Percentiles rank a stretch among this genome's conserved stretches.
Conservation (phyloP, 2,113 vertebrate species). For the Illadopsis cleaveri region DNA sequence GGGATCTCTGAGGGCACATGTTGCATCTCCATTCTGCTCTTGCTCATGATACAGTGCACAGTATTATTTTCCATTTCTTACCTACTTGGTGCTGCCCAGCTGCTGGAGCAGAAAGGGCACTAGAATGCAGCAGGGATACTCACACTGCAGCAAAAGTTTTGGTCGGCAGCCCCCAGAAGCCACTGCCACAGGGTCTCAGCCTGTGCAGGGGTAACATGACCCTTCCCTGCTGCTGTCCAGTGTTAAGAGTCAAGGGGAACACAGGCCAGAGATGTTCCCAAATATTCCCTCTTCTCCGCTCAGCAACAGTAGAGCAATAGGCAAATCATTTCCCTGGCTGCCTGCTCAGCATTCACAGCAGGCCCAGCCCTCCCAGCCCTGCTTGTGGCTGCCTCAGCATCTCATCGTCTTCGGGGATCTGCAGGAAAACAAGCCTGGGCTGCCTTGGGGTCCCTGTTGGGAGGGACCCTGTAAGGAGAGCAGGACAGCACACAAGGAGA, state of each 20-base stretch:
- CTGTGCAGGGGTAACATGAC: background rate
- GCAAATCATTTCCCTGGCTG: background rate
- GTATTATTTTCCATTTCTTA: background rate
- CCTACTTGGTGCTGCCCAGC: background rate
- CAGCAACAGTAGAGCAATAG: background rate
- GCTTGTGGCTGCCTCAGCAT: background rate
- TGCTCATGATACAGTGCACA: background rate
- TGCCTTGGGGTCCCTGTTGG: background rate
- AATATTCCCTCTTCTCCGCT: background rate
- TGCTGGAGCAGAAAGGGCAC: background rate
- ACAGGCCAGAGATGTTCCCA: background rate
- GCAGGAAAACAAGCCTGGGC: background rate
- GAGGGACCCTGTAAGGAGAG: background rate
- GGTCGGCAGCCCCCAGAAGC: background rate
- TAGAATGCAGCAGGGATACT: background rate
- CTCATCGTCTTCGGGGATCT: background rate
- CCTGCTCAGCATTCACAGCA: background rate
- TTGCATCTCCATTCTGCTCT: background rate
- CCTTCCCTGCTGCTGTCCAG: background rate
- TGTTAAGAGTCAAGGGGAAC: rapidly evolving
- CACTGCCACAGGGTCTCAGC: rapidly evolving
- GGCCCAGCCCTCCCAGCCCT: background rate
- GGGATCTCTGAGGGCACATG: background rate
- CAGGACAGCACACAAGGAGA: background rate
- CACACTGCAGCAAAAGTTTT: rapidly evolving